Base-by-base conservation (phyloP, 23 tunicate species). In the Phallusia fumigata region DNA sequence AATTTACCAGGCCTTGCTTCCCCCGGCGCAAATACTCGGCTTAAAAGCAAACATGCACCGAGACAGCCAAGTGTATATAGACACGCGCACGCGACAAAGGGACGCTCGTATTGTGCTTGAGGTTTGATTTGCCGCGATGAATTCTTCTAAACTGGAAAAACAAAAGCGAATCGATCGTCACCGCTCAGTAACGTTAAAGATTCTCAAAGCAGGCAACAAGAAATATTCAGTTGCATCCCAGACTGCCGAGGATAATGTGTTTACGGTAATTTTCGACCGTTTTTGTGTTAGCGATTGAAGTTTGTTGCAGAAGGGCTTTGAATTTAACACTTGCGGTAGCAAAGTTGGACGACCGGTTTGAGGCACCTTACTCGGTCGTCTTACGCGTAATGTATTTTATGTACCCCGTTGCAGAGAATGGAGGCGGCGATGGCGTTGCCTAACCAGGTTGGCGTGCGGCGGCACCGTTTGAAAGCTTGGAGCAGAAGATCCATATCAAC, bases 331-430 rank as follows among this genome's bases (percentile, higher is more conserved):
- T 40, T 40, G 47, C 10, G 8, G 47, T 5, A 3, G 47, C 10
- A 10, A 40, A 10, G 47, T 40, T 40, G 10, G 47, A 10, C 10
- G 5, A 40, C 47, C 47, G 5, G 47, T 40, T 40, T 40, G 47
- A 40, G 47, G 10, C 10, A 40, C 47, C 10, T 40, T 40, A 40
- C 5, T 3, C 47, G 5, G 47, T 40, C 8, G 10, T 40, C n/a
- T n/a, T n/a, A n/a, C n/a, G n/a, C n/a, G 47, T 3, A 40, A 40
- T 40, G 47, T 10, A 40, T 3, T 40, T 40, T 10, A n/a, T n/a
- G n/a, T 40, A 10, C 47, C 47, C 10, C 10, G 47, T 40, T 32
- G 19, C 72, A 83, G 86, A 75, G 80, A 83, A 75, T 83, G 86
- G 86, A 83, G 80, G 65, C 64, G 35, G 65, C 79, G 1, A 44